Percentiles rank a stretch among this genome's conserved stretches.
Conservation (phyloP, 2,113 vertebrate species). For the Eulacestoma nigropectus region DNA sequence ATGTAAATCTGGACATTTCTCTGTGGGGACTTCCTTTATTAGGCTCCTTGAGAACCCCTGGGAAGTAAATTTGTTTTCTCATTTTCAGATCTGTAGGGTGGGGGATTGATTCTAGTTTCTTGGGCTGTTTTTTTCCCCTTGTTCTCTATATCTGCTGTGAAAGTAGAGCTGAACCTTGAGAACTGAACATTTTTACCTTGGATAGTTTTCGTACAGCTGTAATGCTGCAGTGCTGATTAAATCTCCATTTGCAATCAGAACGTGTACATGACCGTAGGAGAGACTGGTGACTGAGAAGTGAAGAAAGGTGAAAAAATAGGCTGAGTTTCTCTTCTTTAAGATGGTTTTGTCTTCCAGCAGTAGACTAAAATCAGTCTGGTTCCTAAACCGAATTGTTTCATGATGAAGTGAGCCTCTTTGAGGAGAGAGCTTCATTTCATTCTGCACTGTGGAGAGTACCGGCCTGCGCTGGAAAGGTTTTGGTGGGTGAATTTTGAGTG, state of each 20-base stretch:
- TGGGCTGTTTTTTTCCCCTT: not conserved
- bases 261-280: not conserved
- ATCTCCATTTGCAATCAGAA: not conserved
- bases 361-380: not conserved
- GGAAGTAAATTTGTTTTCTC: not conserved
- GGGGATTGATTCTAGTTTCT: not conserved
- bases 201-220: not conserved
- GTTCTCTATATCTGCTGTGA: not conserved
- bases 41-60: not conserved
- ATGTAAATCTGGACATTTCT: not conserved
- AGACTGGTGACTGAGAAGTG: not conserved
- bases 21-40: not conserved
- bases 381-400: not conserved
- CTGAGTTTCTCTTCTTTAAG: not conserved
- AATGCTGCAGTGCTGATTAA: not conserved
- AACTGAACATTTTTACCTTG: not conserved
- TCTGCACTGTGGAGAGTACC: not conserved
- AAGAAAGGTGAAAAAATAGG: not conserved
- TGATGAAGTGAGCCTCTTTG: not conserved
- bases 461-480: constrained; percentile 7
- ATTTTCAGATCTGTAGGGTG: not conserved
- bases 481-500: constrained; percentile 41
- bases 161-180: not conserved
- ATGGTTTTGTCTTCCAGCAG: not conserved
- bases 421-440: constrained; percentile 10